Base-by-base conservation (phyloP, 1,140 invertebrate species). In the Centruroides vittatus region DNA sequence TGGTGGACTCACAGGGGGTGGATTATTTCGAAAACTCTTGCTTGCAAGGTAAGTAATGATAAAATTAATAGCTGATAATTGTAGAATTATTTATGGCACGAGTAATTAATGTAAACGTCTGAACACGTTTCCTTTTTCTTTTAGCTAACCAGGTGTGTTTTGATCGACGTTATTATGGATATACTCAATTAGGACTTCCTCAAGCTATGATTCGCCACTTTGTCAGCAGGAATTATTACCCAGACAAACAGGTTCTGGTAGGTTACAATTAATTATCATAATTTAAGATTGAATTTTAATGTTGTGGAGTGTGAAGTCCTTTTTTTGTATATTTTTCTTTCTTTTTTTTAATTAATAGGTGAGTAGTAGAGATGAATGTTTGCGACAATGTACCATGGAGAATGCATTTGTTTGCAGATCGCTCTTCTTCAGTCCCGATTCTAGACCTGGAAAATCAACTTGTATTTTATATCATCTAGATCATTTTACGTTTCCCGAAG, bases 21-120 rank as follows among this genome's bases (percentile, higher is more conserved):
- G 91, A 95, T 73, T 95, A 94, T 70, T 93, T 94, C 73, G 91
- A 95, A 76, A 95, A 94, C 75, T 78, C 93, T 23, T 95, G 91
- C 70, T 75, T 94, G 62, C 88, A 64, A 55, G 56, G 69, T 67
- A 55, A 65, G 67, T 65, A n/a, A 23, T 49, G n/a, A 13, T 41
- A 41, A 8, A 41, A 41, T 41, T 41, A 41, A 41, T 13, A 3
- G 34, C 41, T 55, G 23, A 55, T 49, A 3, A 7, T 41, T 53
- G 51, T 53, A 5, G 23, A 53, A 53, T 53, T 53, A 53, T 36
- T 36, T 53, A 41, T 41, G 41, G 41, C 8, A 53, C 35, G 8
- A 7, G 5, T 53, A 53, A 53, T 36, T 23, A 53, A 53, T 53
- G 8, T 6, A 53, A 53, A 53, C 51, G 35, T 6, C 35, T 34